Evolutionary conservation across 2,888 invertebrate species (phyloP), one percentile per base, ranked within the genome.

Genomic region (Pediacus dermestoides): DNA sequence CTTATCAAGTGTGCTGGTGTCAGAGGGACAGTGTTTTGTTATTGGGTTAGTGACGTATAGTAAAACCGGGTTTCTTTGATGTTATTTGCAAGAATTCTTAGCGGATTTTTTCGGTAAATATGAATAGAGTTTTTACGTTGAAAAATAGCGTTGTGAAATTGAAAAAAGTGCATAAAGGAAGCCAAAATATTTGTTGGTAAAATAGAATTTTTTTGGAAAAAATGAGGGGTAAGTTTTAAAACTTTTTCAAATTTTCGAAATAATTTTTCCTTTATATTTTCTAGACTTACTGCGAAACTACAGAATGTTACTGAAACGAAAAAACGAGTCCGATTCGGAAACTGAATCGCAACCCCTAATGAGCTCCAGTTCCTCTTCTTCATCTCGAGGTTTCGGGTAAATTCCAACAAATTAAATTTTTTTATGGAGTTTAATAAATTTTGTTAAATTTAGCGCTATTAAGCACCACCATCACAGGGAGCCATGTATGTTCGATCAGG

Each of bases 341-440:
- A 56, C 59, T 2, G 72, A 72, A 53, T 62, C 66, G 2, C 67
- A 67, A 32, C 70, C 70, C 2, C 48, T 72, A 18, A 49, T 68
- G 16, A 69, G 67, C 41, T 70, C 71, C 1, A 58, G 59, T 27
- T 58, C 61, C 15, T 57, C 63, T 11, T n/a, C n/a, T n/a, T 66
- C 69, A 14, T 45, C 59, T 2, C 48, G 60, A 3, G 70, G 66
- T 50, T 70, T 67, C 46, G 68, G 68, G 70, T 71, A 61, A 63
- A 64, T 51, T 9, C 14, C 9, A 18, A 37, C 13, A 27, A 18
- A 7, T 18, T n/a, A 18, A 18, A 18, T 18, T n/a, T n/a, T n/a
- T n/a, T 18, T 18, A 18, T n/a, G n/a, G n/a, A n/a, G n/a, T 18
- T n/a, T 18, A 18, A 18, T 26, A n/a, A 7, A 26, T 10, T 10